Conservation (phyloP, 2,797 vertebrate species). For the Phoebastria nigripes region DNA sequence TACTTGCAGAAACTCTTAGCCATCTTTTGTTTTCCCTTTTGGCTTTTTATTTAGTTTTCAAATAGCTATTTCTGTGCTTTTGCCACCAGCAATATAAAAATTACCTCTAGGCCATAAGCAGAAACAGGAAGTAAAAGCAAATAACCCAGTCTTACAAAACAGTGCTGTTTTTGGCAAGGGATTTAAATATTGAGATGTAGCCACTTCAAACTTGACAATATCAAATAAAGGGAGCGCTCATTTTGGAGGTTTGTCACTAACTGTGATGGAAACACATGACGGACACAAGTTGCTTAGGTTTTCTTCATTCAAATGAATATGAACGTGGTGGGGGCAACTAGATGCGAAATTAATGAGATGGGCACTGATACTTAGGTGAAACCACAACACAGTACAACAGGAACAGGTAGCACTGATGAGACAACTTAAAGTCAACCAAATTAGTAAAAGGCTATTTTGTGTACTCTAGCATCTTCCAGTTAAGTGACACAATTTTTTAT, state of each 20-base stretch:
- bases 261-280: background rate
- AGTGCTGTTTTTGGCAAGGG: background rate
- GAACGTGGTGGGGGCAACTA: background rate
- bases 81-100: background rate
- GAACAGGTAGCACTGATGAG: background rate
- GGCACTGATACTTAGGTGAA: background rate
- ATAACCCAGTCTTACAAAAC: background rate
- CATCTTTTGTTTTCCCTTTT: background rate
- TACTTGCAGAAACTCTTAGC: background rate
- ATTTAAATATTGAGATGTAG: background rate
- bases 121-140: background rate
- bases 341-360: background rate
- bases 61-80: background rate
- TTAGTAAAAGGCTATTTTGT: background rate
- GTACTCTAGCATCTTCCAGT: background rate
- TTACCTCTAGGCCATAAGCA: background rate
- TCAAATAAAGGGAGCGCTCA: background rate
- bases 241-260: background rate
- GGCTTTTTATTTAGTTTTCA: background rate
- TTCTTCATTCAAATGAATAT: background rate
- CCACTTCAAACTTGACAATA: background rate
- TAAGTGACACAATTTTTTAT: background rate
- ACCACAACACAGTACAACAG: background rate
- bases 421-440: background rate
- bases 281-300: background rate